A percentile compares a stretch with the other conserved stretches of the same genome.
Evolutionary conservation across 2,888 invertebrate genomes (phyloP).

Genomic region (Drosophila prolongata): DNA sequence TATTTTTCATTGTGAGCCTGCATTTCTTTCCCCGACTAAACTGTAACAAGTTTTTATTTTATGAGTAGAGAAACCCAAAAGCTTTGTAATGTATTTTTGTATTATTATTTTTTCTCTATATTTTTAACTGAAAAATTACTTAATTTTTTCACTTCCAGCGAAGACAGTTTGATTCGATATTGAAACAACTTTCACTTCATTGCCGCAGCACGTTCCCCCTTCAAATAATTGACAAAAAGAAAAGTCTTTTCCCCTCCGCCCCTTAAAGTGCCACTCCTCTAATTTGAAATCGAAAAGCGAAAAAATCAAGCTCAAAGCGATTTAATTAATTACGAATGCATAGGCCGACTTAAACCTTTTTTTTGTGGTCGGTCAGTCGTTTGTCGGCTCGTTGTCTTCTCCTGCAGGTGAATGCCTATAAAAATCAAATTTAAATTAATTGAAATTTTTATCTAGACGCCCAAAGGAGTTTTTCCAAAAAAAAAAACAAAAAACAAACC

Average conservation of each 20-base stretch:
- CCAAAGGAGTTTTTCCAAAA: conserved; percentile 41
- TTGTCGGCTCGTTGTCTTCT: conserved; percentile 25
- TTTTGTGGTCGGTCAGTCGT: conserved; percentile 6
- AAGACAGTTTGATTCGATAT: conserved; percentile 54
- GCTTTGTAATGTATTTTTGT: conserved; percentile 20
- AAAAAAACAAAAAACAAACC: conserved; percentile 19
- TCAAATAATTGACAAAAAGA: conserved; percentile 69
- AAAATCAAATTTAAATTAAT: conserved; percentile 74
- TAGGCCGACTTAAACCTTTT: conserved; percentile 41
- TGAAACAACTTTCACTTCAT: conserved; percentile 71
- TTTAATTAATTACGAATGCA: conserved; percentile 83
- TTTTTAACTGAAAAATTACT: conserved; percentile 57
- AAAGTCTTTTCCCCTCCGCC: conserved; percentile 37
- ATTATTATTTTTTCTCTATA: conserved; percentile 37
- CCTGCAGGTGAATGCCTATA: conserved; percentile 67
- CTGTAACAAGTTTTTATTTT: conserved; percentile 46
- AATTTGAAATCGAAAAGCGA: conserved; percentile 47
- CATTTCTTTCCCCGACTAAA: conserved; percentile 14
- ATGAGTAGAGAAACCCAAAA: conserved; percentile 10
- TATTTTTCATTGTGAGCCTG: conserved; percentile 29
- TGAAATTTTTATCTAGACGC: conserved; percentile 62
- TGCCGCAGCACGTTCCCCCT: conserved; percentile 51
- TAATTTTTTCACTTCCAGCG: conserved; percentile 51
- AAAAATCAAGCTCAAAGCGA: conserved; percentile 57
- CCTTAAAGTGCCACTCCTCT: conserved; percentile 25